phyloP scores from a whole-genome alignment of 2,888 invertebrate species.

The Willowsia nigromaculata region DNA sequence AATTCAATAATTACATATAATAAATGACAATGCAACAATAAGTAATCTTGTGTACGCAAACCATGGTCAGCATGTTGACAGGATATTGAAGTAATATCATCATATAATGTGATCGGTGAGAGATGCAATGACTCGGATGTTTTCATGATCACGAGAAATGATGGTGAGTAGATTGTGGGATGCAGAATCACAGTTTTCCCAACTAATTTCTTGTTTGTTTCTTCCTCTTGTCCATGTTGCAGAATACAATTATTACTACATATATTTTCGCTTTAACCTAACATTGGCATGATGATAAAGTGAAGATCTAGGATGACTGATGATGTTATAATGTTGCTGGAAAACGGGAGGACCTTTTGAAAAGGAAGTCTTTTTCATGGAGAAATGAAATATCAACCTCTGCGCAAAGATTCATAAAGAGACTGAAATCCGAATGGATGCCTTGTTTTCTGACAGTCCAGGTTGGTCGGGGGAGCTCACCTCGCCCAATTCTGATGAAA shows the following conservation, averaged over 20 bases:
- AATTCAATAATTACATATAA: too few species aligned
- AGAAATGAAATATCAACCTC: conserved; percentile 58
- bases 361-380: conserved; percentile 11
- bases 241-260: not conserved
- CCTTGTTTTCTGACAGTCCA: conserved; percentile 78
- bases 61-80: too few species aligned
- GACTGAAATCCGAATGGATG: conserved; percentile 76
- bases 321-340: conserved; percentile 34
- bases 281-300: not conserved
- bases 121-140: too few species aligned
- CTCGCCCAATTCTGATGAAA: conserved; percentile 77
- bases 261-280: not conserved
- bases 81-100: too few species aligned
- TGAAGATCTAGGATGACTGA: not conserved
- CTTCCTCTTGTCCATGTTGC: not conserved
- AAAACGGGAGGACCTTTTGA: not conserved
- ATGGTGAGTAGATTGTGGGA: not conserved
- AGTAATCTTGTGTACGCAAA: too few species aligned
- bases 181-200: not conserved
- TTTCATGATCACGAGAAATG: not conserved
- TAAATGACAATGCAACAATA: too few species aligned
- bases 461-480: conserved; percentile 78
- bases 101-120: too few species aligned
- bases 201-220: not conserved
- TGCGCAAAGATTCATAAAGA: conserved; percentile 75